phyloP scores from a whole-genome alignment of 2,888 invertebrate genomes.

The Baronia brevicornis region DNA sequence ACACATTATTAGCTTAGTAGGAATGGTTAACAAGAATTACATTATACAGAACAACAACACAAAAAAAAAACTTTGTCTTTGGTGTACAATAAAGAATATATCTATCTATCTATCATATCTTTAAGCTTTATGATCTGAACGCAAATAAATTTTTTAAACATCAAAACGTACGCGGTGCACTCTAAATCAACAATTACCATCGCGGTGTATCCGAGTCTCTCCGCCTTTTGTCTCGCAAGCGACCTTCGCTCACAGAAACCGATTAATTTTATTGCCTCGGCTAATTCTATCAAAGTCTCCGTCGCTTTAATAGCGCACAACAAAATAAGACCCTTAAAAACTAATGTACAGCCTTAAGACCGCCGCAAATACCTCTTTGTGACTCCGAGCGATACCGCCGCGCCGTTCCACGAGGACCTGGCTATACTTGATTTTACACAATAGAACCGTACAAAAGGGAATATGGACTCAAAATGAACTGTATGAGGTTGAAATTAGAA shows the following conservation, averaged over 20 bases:
- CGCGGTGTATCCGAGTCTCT: constrained; percentile 9
- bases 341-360: constrained; percentile 72
- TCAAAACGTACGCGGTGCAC: not conserved
- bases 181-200: not conserved
- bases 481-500: constrained; percentile 21
- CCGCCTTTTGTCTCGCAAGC: too few species aligned
- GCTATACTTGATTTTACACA: constrained; percentile 47
- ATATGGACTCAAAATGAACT: constrained; percentile 21
- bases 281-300: constrained; percentile 70
- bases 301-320: constrained; percentile 65
- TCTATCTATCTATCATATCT: too few species aligned
- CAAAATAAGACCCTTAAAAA: constrained; percentile 74
- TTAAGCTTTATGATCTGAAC: too few species aligned
- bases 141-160: too few species aligned
- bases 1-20: too few species aligned
- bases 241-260: constrained; percentile 26
- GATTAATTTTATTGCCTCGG: constrained; percentile 67
- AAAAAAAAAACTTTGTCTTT: too few species aligned
- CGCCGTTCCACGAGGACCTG: constrained; percentile 47
- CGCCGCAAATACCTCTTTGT: constrained; percentile 73
- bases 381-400: constrained; percentile 55
- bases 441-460: constrained; percentile 17
- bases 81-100: too few species aligned
- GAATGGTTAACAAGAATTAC: too few species aligned
- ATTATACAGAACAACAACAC: too few species aligned